Conservation (phyloP, 2,797 vertebrate species). For the Clamator glandarius region DNA sequence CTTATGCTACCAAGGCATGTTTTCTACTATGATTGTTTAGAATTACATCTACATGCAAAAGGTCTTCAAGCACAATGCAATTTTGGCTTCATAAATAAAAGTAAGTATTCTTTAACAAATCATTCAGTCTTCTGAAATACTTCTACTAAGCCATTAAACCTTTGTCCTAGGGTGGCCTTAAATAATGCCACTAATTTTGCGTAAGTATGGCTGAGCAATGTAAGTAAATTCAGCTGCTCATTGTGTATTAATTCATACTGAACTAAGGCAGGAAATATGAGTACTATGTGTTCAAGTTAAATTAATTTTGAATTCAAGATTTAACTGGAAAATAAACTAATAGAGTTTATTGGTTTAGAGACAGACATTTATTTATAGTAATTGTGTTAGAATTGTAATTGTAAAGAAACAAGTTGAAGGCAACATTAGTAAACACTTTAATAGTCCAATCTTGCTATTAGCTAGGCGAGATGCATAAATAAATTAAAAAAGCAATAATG, state of each 20-base stretch:
- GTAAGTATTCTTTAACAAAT: not conserved
- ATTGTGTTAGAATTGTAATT: not conserved
- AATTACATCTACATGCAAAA: not conserved
- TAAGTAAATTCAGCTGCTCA: not conserved
- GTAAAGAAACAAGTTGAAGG: not conserved
- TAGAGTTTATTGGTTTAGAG: not conserved
- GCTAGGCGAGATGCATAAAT: not conserved
- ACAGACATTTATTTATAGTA: not conserved
- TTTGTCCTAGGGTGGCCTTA: not conserved
- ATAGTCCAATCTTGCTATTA: constrained; percentile 3
- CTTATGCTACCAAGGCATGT: not conserved
- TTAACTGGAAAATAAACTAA: constrained; percentile 32
- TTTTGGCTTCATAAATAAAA: not conserved
- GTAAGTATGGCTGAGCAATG: not conserved
- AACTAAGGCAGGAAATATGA: not conserved
- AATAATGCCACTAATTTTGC: not conserved
- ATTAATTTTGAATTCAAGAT: constrained; percentile 4
- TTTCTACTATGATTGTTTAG: not conserved
- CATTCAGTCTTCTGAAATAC: not conserved
- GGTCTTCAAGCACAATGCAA: not conserved
- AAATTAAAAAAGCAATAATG: not conserved
- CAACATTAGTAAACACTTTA: constrained; percentile 25
- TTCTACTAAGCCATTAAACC: not conserved
- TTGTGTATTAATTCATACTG: not conserved
- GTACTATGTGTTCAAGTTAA: not conserved